Evolutionary conservation across 1,140 invertebrate genomes (phyloP).

Genomic region (Drosophila parabipectinata): DNA sequence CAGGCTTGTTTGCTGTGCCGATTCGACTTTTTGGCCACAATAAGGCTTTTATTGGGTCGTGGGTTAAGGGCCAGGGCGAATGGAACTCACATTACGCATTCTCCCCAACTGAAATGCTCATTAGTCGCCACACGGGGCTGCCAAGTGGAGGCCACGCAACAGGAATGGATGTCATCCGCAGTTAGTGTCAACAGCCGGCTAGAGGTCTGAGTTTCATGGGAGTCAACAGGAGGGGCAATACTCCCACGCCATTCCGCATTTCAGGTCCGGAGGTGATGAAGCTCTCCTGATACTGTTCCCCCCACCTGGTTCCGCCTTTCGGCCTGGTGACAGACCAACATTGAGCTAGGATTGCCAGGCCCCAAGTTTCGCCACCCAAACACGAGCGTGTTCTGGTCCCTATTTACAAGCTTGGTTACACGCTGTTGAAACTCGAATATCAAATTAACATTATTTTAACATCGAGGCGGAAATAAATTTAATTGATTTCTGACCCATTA

Average conservation of each 20-base stretch:
- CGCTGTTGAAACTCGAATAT: slow-evolving; percentile 55
- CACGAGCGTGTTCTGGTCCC: slow-evolving; percentile 4
- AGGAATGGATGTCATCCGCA: slow-evolving; percentile 15
- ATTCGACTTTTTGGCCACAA: slow-evolving; percentile 49
- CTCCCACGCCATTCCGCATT: slow-evolving; percentile 45
- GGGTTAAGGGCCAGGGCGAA: slow-evolving; percentile 5
- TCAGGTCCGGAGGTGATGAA: slow-evolving; percentile 58
- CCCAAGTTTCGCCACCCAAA: slow-evolving; percentile 12
- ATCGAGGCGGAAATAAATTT: slow-evolving; percentile 79
- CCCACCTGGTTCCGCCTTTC: not conserved
- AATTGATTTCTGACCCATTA: slow-evolving; percentile 62
- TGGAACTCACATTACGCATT: slow-evolving; percentile 46
- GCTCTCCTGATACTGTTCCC: slow-evolving; percentile 15
- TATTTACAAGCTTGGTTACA: slow-evolving; percentile 44
- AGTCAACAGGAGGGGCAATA: slow-evolving; percentile 2
- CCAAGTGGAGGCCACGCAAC: slow-evolving; percentile 17
- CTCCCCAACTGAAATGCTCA: slow-evolving; percentile 32
- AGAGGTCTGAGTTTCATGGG: not conserved
- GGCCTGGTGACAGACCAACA: slow-evolving; percentile 45
- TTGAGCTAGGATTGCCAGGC: slow-evolving; percentile 52
- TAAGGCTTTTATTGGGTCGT: not conserved
- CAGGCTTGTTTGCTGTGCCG: slow-evolving; percentile 23
- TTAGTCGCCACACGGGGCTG: slow-evolving; percentile 50
- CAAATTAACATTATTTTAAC: slow-evolving; percentile 78
- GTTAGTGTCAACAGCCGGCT: slow-evolving; percentile 52